These are phyloP conservation scores for Ramphastos sulfuratus DNA, from an alignment of 2,113 vertebrate species.

Conservation along the genomic window DNA sequence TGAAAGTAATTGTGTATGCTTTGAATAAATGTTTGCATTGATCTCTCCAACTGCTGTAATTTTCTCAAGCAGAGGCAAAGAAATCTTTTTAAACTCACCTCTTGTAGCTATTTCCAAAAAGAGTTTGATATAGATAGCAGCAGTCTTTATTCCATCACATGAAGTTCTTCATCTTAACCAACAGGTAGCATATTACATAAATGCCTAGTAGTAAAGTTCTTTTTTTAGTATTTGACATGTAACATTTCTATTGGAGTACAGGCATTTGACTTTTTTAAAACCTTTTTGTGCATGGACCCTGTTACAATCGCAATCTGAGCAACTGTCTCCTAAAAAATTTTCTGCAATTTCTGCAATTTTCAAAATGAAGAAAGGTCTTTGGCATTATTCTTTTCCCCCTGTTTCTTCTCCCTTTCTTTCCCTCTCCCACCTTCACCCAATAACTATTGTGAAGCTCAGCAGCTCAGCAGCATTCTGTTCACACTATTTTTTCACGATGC, in stretches of 20 bases:
- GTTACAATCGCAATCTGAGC: neutral
- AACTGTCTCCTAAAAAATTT: neutral
- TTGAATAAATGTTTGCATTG: neutral
- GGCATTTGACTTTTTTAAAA: neutral
- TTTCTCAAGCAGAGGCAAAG: neutral
- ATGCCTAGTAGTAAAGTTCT: rapidly evolving
- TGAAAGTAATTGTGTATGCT: neutral
- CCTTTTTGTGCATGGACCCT: neutral
- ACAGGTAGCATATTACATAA: neutral
- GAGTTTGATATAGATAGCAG: neutral
- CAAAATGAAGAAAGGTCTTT: neutral
- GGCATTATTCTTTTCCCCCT: neutral
- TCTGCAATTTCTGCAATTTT: neutral
- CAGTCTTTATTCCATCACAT: neutral
- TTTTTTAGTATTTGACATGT: neutral
- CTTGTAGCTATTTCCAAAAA: neutral
- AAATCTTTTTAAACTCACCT: neutral
- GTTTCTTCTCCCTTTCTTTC: neutral
- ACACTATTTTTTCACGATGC: neutral
- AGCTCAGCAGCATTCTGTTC: neutral
- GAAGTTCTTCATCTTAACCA: neutral
- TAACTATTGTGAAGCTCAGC: neutral
- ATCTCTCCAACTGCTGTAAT: neutral
- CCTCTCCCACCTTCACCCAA: rapidly evolving
- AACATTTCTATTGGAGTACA: neutral